Evolutionary conservation across 1,140 invertebrate species (phyloP), one percentile per base, ranked within the genome.

Genomic region (Pseudachorutes palmiensis): DNA sequence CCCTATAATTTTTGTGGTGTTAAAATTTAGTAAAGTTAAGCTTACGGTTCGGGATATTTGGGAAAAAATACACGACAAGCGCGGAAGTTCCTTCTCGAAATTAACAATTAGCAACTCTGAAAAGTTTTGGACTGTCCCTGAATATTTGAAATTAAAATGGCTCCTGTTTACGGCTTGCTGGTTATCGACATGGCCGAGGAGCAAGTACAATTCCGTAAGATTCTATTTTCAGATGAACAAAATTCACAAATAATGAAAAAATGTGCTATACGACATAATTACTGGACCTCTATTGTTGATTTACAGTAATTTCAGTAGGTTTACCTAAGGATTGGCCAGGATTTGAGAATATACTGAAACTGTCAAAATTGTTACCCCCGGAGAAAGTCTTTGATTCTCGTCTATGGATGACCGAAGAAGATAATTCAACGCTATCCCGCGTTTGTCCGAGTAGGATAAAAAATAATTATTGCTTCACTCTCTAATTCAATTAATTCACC

Each of bases 171-270:
- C n/a, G 62, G 9, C 2, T 64, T 64, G 33, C 2, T 64, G 2
- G 41, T 64, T 26, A 64, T 64, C 28, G 62, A 64, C 33, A 64
- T 64, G 62, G 12, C 62, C 2, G 2, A 59, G 33, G 62, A 64
- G 26, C 62, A 64, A 32, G 9, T 49, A 64, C 26, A 33, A 9
- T 60, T 45, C 16, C 41, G 5, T 19, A 49, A 26, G 5, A n/a
- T n/a, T n/a, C n/a, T n/a, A n/a, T n/a, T 45, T 24, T 9, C 55
- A 16, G 14, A 64, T 24, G 28, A 49, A 41, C 28, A 3, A 64
- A 16, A 59, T 64, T 49, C 36, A 19, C 19, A 41, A 24, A n/a
- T 61, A 22, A 22, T 24, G 9, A 9, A 30, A 61, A 5, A 9
- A 61, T 32, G 9, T 61, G 22, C 3, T 28, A 32, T 31, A 9